A percentile compares a stretch with the other conserved stretches of the same genome.
These are phyloP conservation scores for Platycheirus albimanus DNA, from an alignment of 2,888 invertebrate species.

Conservation along the genomic window DNA sequence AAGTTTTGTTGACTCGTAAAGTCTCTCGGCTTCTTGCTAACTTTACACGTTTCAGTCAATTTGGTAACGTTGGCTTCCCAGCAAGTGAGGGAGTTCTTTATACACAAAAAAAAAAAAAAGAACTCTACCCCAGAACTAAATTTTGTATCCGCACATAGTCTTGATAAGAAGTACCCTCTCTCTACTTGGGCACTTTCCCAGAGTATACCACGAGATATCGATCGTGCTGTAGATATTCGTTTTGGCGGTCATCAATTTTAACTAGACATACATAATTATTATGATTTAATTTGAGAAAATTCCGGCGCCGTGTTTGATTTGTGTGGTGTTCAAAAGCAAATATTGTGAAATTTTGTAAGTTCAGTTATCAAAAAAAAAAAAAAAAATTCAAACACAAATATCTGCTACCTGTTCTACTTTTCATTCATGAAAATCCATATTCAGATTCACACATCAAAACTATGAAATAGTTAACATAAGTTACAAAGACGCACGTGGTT, in stretches of 20 bases:
- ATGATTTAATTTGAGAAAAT: neutral
- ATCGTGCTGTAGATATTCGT: constrained; percentile 1
- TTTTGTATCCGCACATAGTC: constrained; percentile 11
- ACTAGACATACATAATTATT: neutral
- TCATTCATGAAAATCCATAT: constrained; percentile 15
- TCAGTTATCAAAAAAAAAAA: neutral
- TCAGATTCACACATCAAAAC: neutral
- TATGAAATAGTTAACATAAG: constrained; percentile 44
- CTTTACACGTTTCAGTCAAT: constrained; percentile 39
- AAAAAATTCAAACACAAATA: neutral
- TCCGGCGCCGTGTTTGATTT: neutral
- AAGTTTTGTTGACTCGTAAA: constrained; percentile 60
- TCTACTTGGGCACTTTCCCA: constrained; percentile 7
- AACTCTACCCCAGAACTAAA: neutral
- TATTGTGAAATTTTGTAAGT: constrained; percentile 37
- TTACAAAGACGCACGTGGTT: constrained; percentile 50
- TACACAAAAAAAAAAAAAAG: neutral
- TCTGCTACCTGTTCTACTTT: neutral
- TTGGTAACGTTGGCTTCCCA: constrained; percentile 48
- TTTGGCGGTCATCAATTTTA: constrained; percentile 30
- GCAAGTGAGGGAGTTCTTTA: constrained; percentile 25
- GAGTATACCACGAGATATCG: constrained; percentile 21
- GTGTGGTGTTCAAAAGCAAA: neutral
- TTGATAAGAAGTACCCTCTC: constrained; percentile 8
- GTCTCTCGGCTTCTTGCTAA: constrained; percentile 35